phyloP scores from a whole-genome alignment of 2,888 invertebrate species.

The Willowsia nigromaculata region DNA sequence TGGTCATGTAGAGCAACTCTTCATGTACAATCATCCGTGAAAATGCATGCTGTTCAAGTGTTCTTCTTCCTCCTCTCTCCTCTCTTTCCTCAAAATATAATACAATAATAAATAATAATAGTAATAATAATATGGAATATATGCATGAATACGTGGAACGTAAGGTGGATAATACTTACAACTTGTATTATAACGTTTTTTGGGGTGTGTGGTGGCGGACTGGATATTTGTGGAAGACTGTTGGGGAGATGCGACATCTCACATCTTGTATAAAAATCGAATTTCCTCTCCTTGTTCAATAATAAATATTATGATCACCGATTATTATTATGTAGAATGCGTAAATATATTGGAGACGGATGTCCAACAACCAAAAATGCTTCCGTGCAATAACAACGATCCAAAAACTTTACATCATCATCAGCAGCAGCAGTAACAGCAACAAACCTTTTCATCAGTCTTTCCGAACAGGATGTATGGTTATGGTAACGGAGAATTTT shows the following conservation, averaged over 20 bases:
- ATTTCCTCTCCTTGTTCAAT: neutral
- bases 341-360: slow-evolving; percentile 17
- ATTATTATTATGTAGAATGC: slow-evolving; percentile 17
- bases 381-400: neutral
- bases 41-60: slow-evolving; percentile 73
- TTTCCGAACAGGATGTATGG: neutral
- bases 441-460: neutral
- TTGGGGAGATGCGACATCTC: neutral
- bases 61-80: slow-evolving; percentile 51
- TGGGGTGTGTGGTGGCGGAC: neutral
- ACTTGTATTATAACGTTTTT: neutral
- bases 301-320: slow-evolving; percentile 17
- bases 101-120: slow-evolving; percentile 23
- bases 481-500: neutral
- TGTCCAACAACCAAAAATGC: neutral
- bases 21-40: slow-evolving; percentile 76
- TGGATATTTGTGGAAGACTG: neutral
- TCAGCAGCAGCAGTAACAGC: neutral
- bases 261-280: neutral
- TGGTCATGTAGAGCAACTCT: slow-evolving; percentile 77
- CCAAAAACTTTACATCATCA: neutral
- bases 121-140: slow-evolving; percentile 30
- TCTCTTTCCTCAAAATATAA: slow-evolving; percentile 8
- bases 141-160: slow-evolving; percentile 14
- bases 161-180: slow-evolving; percentile 13